phyloP scores from a whole-genome alignment of 2,113 vertebrate genomes.

The Hyperoodon ampullatus region DNA sequence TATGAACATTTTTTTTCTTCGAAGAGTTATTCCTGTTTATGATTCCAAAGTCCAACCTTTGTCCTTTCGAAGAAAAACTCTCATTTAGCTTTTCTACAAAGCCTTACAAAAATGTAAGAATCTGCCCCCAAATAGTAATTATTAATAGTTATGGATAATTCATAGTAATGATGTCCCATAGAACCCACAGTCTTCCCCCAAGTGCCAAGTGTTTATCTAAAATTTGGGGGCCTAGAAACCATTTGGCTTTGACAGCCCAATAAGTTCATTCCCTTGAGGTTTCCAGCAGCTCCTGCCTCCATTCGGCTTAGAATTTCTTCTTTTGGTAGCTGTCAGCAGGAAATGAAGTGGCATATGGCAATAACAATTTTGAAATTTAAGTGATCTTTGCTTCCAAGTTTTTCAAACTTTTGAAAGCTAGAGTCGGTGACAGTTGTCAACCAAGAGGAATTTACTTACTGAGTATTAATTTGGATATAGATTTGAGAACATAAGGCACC shows the following conservation, averaged over 20 bases:
- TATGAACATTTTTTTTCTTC: background rate
- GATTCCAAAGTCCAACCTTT: background rate
- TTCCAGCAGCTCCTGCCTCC: background rate
- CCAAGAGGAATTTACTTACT: background rate
- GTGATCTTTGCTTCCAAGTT: background rate
- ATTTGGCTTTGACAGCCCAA: background rate
- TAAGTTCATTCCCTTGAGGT: background rate
- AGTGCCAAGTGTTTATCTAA: background rate
- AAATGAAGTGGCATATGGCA: background rate
- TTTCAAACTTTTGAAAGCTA: constrained; percentile 10
- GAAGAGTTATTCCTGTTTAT: background rate
- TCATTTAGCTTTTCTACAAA: background rate
- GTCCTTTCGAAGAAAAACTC: background rate
- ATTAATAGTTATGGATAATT: constrained; percentile 8
- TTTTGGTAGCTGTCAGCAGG: background rate
- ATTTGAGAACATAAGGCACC: background rate
- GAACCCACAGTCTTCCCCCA: background rate
- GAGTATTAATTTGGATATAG: background rate
- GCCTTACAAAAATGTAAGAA: constrained; percentile 28
- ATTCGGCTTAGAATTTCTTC: background rate
- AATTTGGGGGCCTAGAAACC: background rate
- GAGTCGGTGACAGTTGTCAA: background rate
- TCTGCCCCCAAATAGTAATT: constrained; percentile 16
- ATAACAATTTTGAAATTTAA: background rate
- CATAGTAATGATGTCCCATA: background rate